Base-by-base conservation (phyloP, 2,888 invertebrate species). In the Melangyna quadrimaculata region DNA sequence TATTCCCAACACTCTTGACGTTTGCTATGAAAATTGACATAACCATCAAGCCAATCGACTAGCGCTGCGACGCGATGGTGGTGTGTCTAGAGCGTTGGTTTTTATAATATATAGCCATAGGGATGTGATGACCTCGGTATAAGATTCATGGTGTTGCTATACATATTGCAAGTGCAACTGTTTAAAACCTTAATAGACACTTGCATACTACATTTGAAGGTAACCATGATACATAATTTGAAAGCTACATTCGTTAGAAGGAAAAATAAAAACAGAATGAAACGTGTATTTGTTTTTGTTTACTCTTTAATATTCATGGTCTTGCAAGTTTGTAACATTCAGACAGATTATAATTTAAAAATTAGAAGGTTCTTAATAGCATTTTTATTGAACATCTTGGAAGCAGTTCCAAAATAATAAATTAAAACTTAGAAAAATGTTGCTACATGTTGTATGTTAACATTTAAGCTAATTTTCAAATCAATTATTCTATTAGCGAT, bases 1-100 rank as follows among this genome's bases (percentile, higher is more conserved):
- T 83, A 83, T 74, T 78, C 65, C 48, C 48, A 70, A 70, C 83
- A 65, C 80, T 72, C 57, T 74, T 74, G 70, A 74, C 70, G 71
- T 57, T 72, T 40, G 29, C 48, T 61, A 69, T 45, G 53, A 67
- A 78, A 67, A 59, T 45, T 69, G 55, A 69, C 78, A 53, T 69
- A 10, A 45, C 61, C 61, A 45, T 53, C 61, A 69, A 43, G 74
- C 61, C 61, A 74, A 69, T 69, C 12, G n/a, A 27, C 24, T 22
- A 22, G 2, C n/a, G n/a, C n/a, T n/a, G 9, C 40, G 9, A 43
- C n/a, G 40, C 43, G 27, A 43, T 17, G 27, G 27, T n/a, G n/a
- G n/a, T n/a, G n/a, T 27, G 63, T 35, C 63, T 24, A 27, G 27
- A 43, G 24, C 8, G 27, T 24, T 24, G n/a, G 10, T 17, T n/a